Conservation (phyloP, 2,888 invertebrate genomes). For the Eilema griseolum region DNA sequence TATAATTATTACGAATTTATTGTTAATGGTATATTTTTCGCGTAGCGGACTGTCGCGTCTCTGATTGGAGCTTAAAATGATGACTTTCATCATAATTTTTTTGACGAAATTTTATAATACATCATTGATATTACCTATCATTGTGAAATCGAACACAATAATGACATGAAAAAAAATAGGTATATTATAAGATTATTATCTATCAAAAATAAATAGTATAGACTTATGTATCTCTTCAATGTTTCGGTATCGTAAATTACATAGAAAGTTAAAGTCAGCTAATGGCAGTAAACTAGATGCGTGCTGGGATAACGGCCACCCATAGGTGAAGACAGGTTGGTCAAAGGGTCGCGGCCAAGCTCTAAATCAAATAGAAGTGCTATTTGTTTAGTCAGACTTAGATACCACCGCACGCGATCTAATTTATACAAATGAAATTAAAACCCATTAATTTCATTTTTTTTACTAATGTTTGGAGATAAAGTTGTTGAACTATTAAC, state of each 20-base stretch:
- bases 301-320: conserved; percentile 71
- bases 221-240: not conserved
- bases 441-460: conserved; percentile 42
- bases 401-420: conserved; percentile 54
- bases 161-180: not conserved
- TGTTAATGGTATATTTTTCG: too few species aligned
- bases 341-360: conserved; percentile 50
- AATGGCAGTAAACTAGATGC: conserved; percentile 60
- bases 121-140: too few species aligned
- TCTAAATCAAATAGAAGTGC: conserved; percentile 71
- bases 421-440: conserved; percentile 49
- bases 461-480: conserved; percentile 25
- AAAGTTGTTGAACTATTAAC: not conserved
- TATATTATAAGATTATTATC: too few species aligned
- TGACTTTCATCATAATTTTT: too few species aligned
- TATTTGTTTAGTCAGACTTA: conserved; percentile 71
- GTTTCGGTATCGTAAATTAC: conserved; percentile 43
- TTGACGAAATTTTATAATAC: too few species aligned
- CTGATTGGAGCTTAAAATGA: too few species aligned
- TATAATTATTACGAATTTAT: too few species aligned
- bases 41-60: too few species aligned
- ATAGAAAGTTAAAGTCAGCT: conserved; percentile 53
- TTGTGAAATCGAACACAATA: not conserved
- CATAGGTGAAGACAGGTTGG: conserved; percentile 74
- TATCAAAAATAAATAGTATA: not conserved